Evolutionary conservation across 2,888 invertebrate species (phyloP), one percentile per base, ranked within the genome.

Genomic region (Callyntrura guangdongensis): DNA sequence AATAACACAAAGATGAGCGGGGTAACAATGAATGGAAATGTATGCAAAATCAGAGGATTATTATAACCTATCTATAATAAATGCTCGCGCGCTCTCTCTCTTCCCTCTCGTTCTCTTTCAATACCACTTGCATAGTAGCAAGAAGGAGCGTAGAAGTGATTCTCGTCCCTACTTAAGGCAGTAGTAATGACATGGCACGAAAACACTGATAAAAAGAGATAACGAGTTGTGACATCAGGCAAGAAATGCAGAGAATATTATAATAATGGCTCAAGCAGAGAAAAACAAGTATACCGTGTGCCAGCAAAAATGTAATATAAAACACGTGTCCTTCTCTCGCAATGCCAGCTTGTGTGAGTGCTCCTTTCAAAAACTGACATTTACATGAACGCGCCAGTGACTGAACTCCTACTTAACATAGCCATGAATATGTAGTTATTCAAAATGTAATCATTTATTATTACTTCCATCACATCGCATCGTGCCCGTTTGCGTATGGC

Each of bases 31-130:
- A n/a, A 59, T 5, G 36, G 49, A 64, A 82, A 45, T 61, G 64
- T 82, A 82, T 82, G 82, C 82, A 82, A 82, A 82, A 82, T 22
- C 47, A 79, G 49, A 79, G 67, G 79, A 79, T 56, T 53, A 25
- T 22, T 12, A 36, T 20, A 36, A 3, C n/a, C 2, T 36, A 36
- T 36, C 36, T 36, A 14, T 36, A 27, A 72, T 72, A 8, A 27
- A 27, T 36, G 25, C 22, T 64, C 11, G n/a, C n/a, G n/a, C n/a
- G n/a, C n/a, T n/a, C n/a, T n/a, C 20, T 22, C 17, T n/a, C 17
- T 3, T 17, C 64, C 36, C 36, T 4, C 36, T 36, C 36, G 36
- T 36, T 36, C 36, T 4, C 36, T 36, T 36, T 36, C 36, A 4
- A 36, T 6, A 6, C 36, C 36, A 69, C 1, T 11, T 4, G 9